These are phyloP conservation scores for Tupaia tana DNA, from an alignment of 2,113 vertebrate genomes.

Conservation along the genomic window DNA sequence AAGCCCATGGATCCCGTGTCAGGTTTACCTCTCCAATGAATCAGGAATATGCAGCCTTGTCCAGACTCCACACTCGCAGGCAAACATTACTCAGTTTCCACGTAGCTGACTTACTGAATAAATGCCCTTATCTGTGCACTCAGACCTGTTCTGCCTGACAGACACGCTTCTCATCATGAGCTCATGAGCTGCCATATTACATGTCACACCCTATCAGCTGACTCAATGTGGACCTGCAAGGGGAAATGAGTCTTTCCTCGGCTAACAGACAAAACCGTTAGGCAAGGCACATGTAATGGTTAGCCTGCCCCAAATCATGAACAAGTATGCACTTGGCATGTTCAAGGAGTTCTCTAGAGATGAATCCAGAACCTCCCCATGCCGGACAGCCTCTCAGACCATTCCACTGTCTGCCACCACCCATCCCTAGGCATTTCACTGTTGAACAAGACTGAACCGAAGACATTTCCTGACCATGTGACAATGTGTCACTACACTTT, in stretches of 20 bases:
- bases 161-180: neutral
- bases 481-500: neutral
- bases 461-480: neutral
- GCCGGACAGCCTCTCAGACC: too few species aligned
- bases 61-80: neutral
- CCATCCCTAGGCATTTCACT: too few species aligned
- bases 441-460: neutral
- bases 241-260: neutral
- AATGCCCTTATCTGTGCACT: neutral
- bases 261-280: neutral
- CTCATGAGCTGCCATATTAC: neutral
- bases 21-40: fast-evolving
- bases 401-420: too few species aligned
- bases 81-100: neutral
- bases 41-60: fast-evolving
- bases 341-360: too few species aligned
- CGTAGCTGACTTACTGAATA: neutral
- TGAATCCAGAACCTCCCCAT: too few species aligned
- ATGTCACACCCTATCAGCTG: neutral
- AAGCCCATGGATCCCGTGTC: neutral
- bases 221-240: neutral
- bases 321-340: too few species aligned
- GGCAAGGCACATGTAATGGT: fast-evolving
- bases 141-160: neutral
- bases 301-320: neutral